Evolutionary conservation across 2,888 invertebrate genomes (phyloP).

Genomic region (Plagodis dolabraria): DNA sequence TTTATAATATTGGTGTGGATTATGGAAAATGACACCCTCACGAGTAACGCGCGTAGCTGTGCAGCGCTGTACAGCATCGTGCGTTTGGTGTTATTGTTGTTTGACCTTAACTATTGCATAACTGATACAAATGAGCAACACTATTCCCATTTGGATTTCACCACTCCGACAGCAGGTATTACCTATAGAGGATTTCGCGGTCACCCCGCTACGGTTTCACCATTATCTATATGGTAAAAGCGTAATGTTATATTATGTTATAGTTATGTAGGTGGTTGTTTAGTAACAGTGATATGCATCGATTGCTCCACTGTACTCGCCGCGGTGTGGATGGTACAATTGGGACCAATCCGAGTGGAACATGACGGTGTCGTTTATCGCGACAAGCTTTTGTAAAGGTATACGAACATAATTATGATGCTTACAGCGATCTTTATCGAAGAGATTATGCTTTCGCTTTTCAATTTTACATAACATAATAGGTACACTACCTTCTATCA

Average conservation of each 20-base stretch:
- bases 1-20: too few relatives aligned
- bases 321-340: constrained; percentile 25
- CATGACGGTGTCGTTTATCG: constrained; percentile 5
- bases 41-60: too few relatives aligned
- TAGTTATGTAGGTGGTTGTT: constrained; percentile 1
- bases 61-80: background rate
- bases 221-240: constrained; percentile 2
- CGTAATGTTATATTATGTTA: background rate
- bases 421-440: constrained; percentile 18
- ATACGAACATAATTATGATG: background rate
- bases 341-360: constrained; percentile 35
- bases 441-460: background rate
- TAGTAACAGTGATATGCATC: constrained; percentile 7
- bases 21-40: too few relatives aligned
- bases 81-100: background rate
- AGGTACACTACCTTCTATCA: too few relatives aligned
- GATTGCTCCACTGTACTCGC: constrained; percentile 10
- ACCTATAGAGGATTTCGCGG: background rate
- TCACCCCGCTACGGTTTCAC: background rate
- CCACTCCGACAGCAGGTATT: background rate
- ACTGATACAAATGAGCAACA: background rate
- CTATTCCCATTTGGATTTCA: constrained; percentile 5
- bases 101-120: too few relatives aligned
- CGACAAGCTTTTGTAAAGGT: constrained; percentile 1
- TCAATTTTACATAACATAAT: too few relatives aligned